Evolutionary conservation across 2,113 vertebrate species (phyloP).

Genomic region (Scortum barcoo): DNA sequence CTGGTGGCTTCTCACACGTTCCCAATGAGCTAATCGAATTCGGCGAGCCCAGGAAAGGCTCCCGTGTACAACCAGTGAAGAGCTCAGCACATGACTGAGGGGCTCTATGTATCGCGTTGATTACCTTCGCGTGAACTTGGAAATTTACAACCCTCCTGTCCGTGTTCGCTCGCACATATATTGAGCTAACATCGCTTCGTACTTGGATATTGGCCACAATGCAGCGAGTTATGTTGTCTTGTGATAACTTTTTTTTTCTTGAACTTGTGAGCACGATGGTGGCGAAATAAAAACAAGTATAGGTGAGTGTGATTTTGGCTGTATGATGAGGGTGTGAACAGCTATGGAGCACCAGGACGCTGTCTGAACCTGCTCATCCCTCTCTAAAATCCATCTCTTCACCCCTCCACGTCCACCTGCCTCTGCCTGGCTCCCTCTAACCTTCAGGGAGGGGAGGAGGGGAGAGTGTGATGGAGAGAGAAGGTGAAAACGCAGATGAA

Average conservation of each 20-base stretch:
- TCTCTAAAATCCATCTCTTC: background rate
- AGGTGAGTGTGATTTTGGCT: background rate
- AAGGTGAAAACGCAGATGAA: slow-evolving; percentile 55
- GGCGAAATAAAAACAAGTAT: background rate
- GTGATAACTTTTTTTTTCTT: background rate
- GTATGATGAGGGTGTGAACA: background rate
- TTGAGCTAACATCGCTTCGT: background rate
- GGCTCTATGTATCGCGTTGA: slow-evolving; percentile 28
- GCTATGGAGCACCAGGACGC: background rate
- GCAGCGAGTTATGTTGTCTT: background rate
- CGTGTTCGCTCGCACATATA: background rate
- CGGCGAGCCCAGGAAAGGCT: slow-evolving; percentile 37
- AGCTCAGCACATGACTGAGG: slow-evolving; percentile 21
- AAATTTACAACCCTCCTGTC: background rate
- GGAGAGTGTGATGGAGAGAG: slow-evolving; percentile 23
- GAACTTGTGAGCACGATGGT: background rate
- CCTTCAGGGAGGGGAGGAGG: slow-evolving; percentile 30
- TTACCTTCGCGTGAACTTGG: slow-evolving; percentile 13
- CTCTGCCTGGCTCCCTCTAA: slow-evolving; percentile 10
- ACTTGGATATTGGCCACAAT: background rate
- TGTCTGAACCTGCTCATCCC: slow-evolving; percentile 2
- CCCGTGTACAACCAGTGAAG: slow-evolving; percentile 17
- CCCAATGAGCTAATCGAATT: slow-evolving; percentile 72
- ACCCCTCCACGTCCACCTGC: slow-evolving; percentile 1
- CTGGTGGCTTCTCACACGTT: slow-evolving; percentile 56